A percentile compares a stretch with the other conserved stretches of the same genome.
These are phyloP conservation scores for Perizoma flavofasciatum DNA, from an alignment of 2,888 invertebrate genomes.

Conservation along the genomic window DNA sequence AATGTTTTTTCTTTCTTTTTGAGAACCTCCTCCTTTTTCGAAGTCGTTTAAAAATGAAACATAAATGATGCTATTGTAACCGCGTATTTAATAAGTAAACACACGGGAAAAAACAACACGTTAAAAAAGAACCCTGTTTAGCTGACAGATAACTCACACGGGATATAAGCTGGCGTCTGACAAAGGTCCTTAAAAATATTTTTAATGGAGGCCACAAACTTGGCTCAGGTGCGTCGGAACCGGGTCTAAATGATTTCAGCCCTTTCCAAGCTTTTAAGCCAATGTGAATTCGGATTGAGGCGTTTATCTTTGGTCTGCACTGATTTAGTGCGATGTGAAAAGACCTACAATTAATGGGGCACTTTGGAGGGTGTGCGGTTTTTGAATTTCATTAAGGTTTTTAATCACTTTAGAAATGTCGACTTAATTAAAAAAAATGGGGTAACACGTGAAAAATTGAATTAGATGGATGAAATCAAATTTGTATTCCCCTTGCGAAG, in stretches of 20 bases:
- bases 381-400: slow-evolving; percentile 17
- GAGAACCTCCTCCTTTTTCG: no score
- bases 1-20: no score
- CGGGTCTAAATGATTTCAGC: slow-evolving; percentile 50
- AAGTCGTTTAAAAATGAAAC: no score
- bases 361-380: slow-evolving; percentile 27
- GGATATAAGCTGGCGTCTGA: slow-evolving; percentile 49
- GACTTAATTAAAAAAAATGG: no score
- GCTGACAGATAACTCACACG: slow-evolving; percentile 47
- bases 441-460: no score
- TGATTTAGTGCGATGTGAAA: slow-evolving; percentile 39
- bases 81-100: slow-evolving; percentile 3
- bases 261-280: slow-evolving; percentile 52
- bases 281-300: slow-evolving; percentile 50
- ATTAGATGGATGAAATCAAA: no score
- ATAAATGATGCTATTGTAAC: no score
- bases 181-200: slow-evolving; percentile 48
- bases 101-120: slow-evolving; percentile 3
- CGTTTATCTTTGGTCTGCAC: slow-evolving; percentile 53
- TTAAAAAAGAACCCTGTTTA: slow-evolving; percentile 23
- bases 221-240: slow-evolving; percentile 45
- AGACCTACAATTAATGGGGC: slow-evolving; percentile 27
- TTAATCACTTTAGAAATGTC: not conserved
- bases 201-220: slow-evolving; percentile 41
- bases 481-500: no score